Evolutionary conservation across 2,797 vertebrate species (phyloP).

Genomic region (Aplochiton taeniatus): DNA sequence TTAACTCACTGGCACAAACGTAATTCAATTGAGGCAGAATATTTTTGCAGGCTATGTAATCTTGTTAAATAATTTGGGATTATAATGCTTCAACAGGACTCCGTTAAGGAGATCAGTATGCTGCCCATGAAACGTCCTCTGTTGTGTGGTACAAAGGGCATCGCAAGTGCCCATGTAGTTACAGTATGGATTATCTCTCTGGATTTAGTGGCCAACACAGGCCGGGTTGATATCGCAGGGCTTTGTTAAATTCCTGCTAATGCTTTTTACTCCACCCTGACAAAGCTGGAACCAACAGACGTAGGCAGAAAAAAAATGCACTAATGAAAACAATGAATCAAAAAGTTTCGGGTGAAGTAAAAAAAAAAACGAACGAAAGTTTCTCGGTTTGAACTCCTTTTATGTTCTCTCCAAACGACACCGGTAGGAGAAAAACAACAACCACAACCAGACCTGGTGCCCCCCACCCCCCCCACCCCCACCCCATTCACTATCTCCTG

Average conservation of each 20-base stretch:
- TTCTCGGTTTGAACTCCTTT: constrained; percentile 16
- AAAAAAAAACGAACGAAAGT: constrained; percentile 23
- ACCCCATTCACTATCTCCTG: constrained; percentile 35
- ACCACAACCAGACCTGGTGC: constrained; percentile 1
- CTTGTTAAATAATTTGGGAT: constrained; percentile 76
- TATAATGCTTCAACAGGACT: constrained; percentile 65
- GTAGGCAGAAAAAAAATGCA: constrained; percentile 36
- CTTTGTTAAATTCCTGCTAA: constrained; percentile 64
- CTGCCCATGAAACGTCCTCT: constrained; percentile 71
- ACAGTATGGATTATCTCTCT: constrained; percentile 67
- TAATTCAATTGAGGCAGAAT: constrained; percentile 55
- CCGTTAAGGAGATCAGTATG: constrained; percentile 67
- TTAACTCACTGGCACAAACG: constrained; percentile 51
- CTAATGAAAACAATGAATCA: constrained; percentile 1
- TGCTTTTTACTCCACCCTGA: constrained; percentile 50
- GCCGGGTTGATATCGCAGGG: constrained; percentile 60
- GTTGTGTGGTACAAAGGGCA: constrained; percentile 69
- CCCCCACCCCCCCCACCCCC: no score
- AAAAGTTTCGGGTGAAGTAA: constrained; percentile 19
- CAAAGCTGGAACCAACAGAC: constrained; percentile 45
- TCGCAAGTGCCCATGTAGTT: constrained; percentile 60
- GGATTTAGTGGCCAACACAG: constrained; percentile 51
- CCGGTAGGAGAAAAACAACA: neutral
- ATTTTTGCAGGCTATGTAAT: constrained; percentile 66
- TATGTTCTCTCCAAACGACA: neutral